phyloP scores from a whole-genome alignment of 1,140 invertebrate species.

The Orchesella cincta region DNA sequence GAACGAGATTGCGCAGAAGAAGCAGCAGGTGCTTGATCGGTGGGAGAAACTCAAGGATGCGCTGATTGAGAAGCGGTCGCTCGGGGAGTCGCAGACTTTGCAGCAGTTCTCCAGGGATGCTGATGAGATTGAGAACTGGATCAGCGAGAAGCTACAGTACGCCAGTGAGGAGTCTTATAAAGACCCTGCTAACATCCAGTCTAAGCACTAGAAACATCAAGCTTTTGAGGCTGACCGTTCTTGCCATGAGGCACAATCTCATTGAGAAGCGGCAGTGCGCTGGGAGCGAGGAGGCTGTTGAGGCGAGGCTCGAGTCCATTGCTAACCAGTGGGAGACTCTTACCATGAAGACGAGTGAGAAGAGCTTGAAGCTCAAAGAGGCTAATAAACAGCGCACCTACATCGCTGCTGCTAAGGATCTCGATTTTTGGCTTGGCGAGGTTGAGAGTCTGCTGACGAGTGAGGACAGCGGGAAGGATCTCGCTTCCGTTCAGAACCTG shows the following conservation, averaged over 20 bases:
- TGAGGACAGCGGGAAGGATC: slow-evolving; percentile 97
- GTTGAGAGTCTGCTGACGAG: slow-evolving; percentile 94
- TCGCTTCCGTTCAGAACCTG: slow-evolving; percentile 97
- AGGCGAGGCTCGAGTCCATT: slow-evolving; percentile 83
- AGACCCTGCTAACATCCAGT: slow-evolving; percentile 87
- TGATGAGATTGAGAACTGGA: slow-evolving; percentile 99
- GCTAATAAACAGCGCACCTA: slow-evolving; percentile 98
- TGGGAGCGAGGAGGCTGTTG: slow-evolving; percentile 89
- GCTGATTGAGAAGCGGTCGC: slow-evolving; percentile 95
- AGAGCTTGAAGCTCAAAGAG: slow-evolving; percentile 97
- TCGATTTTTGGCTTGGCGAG: slow-evolving; percentile 99
- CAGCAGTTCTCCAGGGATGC: slow-evolving; percentile 99
- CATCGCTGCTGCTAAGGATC: slow-evolving; percentile 98
- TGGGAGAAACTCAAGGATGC: slow-evolving; percentile 97
- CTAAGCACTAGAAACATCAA: slow-evolving; percentile 99
- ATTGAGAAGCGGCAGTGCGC: slow-evolving; percentile 91
- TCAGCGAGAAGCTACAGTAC: slow-evolving; percentile 94
- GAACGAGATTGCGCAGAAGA: slow-evolving; percentile 84
- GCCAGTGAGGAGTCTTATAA: slow-evolving; percentile 88
- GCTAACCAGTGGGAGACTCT: slow-evolving; percentile 98
- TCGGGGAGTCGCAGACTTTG: slow-evolving; percentile 91
- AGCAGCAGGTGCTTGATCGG: slow-evolving; percentile 86
- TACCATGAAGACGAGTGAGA: slow-evolving; percentile 96
- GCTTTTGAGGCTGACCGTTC: slow-evolving; percentile 97
- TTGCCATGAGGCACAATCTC: slow-evolving; percentile 93